Conservation (phyloP, 2,888 invertebrate species). For the Megastigmus dorsalis region DNA sequence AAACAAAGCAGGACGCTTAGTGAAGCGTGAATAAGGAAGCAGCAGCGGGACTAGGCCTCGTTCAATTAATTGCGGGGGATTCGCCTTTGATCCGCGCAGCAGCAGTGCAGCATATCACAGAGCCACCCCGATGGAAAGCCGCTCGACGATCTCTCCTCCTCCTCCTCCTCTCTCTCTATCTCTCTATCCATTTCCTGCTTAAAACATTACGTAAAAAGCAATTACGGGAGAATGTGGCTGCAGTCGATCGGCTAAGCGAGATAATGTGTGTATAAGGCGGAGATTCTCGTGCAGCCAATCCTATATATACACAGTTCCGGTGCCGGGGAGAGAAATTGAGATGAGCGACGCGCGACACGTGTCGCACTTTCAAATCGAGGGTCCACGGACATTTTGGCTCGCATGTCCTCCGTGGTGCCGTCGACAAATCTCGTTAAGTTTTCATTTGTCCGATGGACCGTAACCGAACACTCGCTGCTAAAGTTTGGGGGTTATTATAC, state of each 20-base stretch:
- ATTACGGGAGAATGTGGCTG: constrained; percentile 69
- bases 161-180: constrained; percentile 3
- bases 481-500: too few species aligned
- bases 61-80: constrained; percentile 51
- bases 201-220: constrained; percentile 72
- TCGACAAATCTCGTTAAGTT: constrained; percentile 68
- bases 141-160: constrained; percentile 58
- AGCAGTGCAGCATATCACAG: constrained; percentile 62
- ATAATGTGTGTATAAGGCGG: too few species aligned
- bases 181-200: constrained; percentile 9
- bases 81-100: constrained; percentile 64
- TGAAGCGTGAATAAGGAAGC: constrained; percentile 55
- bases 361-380: constrained; percentile 50
- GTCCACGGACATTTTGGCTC: background rate
- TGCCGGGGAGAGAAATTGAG: background rate
- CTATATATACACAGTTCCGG: background rate
- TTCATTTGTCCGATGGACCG: constrained; percentile 67
- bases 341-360: constrained; percentile 39
- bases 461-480: too few species aligned
- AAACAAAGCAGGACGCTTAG: constrained; percentile 50
- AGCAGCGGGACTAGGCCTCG: constrained; percentile 15
- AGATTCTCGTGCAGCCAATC: too few species aligned
- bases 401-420: constrained; percentile 52
- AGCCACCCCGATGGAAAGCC: constrained; percentile 68
- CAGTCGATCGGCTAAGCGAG: too few species aligned